These are phyloP conservation scores for Petrocephalus microphthalmus DNA, from an alignment of 2,113 vertebrate genomes.

Conservation along the genomic window DNA sequence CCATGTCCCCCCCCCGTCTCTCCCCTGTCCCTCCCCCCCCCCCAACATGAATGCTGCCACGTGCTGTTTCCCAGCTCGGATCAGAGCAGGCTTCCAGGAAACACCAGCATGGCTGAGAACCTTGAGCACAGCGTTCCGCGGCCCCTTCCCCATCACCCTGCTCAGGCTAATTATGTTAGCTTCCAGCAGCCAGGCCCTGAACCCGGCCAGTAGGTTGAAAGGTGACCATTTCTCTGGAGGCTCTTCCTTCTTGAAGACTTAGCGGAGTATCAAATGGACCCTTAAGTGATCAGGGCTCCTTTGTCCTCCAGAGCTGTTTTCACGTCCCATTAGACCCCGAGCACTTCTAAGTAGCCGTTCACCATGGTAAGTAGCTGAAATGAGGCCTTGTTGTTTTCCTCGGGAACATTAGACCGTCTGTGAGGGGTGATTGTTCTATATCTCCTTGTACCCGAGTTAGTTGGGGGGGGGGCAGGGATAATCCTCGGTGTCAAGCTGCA, in stretches of 20 bases:
- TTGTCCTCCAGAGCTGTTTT: conserved; percentile 5
- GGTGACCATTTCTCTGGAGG: background rate
- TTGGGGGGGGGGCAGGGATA: background rate
- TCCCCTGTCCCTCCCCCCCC: too few relatives aligned
- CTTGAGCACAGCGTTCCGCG: background rate
- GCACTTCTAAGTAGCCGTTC: background rate
- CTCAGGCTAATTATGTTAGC: background rate
- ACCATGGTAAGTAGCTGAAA: background rate
- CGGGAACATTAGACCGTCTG: background rate
- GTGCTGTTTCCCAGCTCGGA: background rate
- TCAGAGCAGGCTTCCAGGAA: background rate
- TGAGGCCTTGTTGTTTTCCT: background rate
- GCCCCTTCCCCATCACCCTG: background rate
- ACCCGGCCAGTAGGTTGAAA: background rate
- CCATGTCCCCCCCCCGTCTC: too few relatives aligned
- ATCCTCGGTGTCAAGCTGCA: background rate
- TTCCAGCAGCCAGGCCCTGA: background rate
- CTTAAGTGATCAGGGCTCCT: conserved; percentile 7
- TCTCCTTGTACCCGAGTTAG: background rate
- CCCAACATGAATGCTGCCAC: background rate
- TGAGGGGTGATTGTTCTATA: background rate
- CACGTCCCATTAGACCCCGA: background rate
- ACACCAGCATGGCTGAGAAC: background rate
- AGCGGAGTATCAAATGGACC: background rate
- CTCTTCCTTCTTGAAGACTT: background rate